Base-by-base conservation (phyloP, 2,797 vertebrate species). In the Phoeniculus purpureus region DNA sequence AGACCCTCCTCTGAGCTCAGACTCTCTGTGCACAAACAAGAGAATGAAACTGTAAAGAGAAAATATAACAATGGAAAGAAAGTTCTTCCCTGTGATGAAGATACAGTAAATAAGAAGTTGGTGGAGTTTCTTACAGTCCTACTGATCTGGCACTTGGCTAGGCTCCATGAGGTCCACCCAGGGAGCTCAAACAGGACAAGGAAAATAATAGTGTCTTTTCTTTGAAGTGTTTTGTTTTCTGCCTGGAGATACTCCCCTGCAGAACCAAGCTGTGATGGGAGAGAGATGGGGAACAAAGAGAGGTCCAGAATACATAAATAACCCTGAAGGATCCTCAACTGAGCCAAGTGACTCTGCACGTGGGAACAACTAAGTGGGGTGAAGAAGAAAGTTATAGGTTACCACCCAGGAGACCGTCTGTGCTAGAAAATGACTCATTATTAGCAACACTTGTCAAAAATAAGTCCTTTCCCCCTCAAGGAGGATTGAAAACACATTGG, bases 401-500 rank as follows among this genome's bases (percentile, higher is more conserved):
- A 70, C 81, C 87, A 13, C 84, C 59, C 74, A 79, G 65, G 70
- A 70, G 91, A 60, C 3, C 29, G 9, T 40, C 54, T 54, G n/a
- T 77, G 74, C 60, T 92, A 64, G 58, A 84, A 56, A 79, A 73
- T 62, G 31, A 67, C 15, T 55, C 25, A 7, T 72, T 85, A 72
- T 78, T 83, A 93, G 37, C 40, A 81, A 47, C 25, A 21, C 21
- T 87, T 79, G 62, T 85, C 76, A 87, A 85, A 92, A 89, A 47
- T 54, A 66, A 78, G 65, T 54, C 31, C 16, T 6, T 77, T 81
- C 32, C 18, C 15, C 34, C 29, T 80, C 25, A 1, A 1, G 1
- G 3, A 2, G 50, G 59, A 89, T 79, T 95, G 77, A 79, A 95
- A 95, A 92, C 71, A 89, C 31, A 58, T 19, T 88, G 85, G 48